Percentiles rank a stretch among this genome's conserved stretches.
These are phyloP conservation scores for Scartelaos histophorus DNA, from an alignment of 2,113 vertebrate species.

Conservation along the genomic window DNA sequence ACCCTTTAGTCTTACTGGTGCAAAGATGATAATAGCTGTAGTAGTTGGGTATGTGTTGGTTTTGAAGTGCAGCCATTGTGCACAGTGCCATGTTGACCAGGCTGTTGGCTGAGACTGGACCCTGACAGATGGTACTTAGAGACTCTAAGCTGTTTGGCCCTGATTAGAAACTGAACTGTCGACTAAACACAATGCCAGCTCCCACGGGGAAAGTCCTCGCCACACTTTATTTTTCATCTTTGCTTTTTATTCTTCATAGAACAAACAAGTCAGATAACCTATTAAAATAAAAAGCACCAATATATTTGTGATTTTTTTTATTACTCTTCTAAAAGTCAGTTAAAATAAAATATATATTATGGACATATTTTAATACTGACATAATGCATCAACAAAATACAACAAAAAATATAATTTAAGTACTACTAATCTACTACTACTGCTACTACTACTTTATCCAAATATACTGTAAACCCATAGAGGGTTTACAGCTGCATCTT, in stretches of 20 bases:
- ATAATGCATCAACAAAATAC: not conserved
- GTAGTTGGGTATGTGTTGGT: not conserved
- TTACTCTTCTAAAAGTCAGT: constrained; percentile 6
- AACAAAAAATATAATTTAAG: not conserved
- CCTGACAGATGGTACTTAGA: constrained; percentile 55
- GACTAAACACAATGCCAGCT: constrained; percentile 21
- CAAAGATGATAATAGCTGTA: not conserved
- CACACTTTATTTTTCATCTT: not conserved
- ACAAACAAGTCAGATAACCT: not conserved
- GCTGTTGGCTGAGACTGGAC: constrained; percentile 28
- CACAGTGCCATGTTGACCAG: constrained; percentile 18
- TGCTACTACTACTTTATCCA: not conserved
- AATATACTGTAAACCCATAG: not conserved
- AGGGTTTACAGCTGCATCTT: not conserved
- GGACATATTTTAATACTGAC: not conserved
- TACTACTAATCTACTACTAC: too few species aligned
- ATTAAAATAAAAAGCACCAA: not conserved
- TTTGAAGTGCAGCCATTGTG: constrained; percentile 29
- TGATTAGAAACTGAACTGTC: constrained; percentile 36
- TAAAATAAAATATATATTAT: not conserved
- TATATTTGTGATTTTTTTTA: constrained; percentile 3
- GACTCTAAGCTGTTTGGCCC: constrained; percentile 35
- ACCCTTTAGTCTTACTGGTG: not conserved
- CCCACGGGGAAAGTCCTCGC: not conserved
- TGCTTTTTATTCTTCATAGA: not conserved